Base-by-base conservation (phyloP, 64 coral and sea anemone species). In the Montipora sp. region DNA sequence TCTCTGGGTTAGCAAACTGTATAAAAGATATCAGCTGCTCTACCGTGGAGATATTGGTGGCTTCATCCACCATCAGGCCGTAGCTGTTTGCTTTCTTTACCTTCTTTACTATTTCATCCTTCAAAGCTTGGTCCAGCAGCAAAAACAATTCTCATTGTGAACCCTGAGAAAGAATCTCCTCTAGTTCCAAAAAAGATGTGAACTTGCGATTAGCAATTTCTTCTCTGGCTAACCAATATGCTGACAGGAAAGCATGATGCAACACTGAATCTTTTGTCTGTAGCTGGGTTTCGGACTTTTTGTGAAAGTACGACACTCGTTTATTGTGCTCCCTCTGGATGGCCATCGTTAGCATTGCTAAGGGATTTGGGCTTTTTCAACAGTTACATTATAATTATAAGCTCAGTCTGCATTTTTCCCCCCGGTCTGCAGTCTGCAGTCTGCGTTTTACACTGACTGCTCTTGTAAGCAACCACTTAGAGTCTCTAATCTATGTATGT, bases 11-110 rank as follows among this genome's bases (percentile, higher is more conserved):
- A 89, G 88, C 88, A 89, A 89, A 89, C 88, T 89, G 75, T 79
- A 89, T 79, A 89, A 89, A 89, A 79, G 88, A 89, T 59, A 89
- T 89, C 87, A 77, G 73, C 86, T 88, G 86, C 87, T 89, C 87
- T 59, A 89, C 87, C 87, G 61, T 51, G 45, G 87, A 89, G 87
- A 89, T 23, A 89, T 89, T 51, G 87, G 87, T 89, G 87, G 73
- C 87, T 89, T 89, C 87, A 89, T 89, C 87, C 87, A 89, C 87
- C 87, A 89, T 89, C 87, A 89, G 87, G 87, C 87, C 86, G 43
- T 88, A 88, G 86, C 71, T 88, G 86, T 88, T 44, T 88, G 71
- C 47, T 19, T 88, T 88, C 86, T 88, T 88, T 88, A 76, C 86
- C 70, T 88, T 88, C 85, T 55, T 88, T 88, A 88, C 19, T 58